These are phyloP conservation scores for Phenacoccus solenopsis DNA, from an alignment of 1,140 invertebrate species.

Conservation along the genomic window DNA sequence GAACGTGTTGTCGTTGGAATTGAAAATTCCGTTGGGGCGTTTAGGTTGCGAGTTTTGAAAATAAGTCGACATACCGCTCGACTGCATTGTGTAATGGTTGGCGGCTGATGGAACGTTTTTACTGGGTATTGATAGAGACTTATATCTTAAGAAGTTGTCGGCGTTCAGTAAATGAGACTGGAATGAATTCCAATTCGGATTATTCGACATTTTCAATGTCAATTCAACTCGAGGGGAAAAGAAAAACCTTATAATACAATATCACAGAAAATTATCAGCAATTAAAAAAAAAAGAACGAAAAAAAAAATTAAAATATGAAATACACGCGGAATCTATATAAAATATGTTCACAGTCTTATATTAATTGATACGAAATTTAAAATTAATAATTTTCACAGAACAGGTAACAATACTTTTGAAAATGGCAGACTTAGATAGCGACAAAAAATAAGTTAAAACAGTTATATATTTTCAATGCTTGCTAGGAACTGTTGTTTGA, in stretches of 20 bases:
- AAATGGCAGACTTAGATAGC: slow-evolving; percentile 17
- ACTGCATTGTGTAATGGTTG: slow-evolving; percentile 19
- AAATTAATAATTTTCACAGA: slow-evolving; percentile 18
- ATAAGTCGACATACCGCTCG: slow-evolving; percentile 19
- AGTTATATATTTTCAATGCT: slow-evolving; percentile 10
- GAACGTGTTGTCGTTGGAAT: slow-evolving; percentile 20
- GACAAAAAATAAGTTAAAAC: slow-evolving; percentile 1
- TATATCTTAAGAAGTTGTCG: slow-evolving; percentile 27
- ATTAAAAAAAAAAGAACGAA: slow-evolving; percentile 9
- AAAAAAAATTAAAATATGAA: slow-evolving; percentile 4
- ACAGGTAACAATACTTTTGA: slow-evolving; percentile 18
- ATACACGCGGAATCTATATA: slow-evolving; percentile 14
- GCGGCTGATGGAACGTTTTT: slow-evolving; percentile 20
- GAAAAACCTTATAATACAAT: slow-evolving; percentile 7
- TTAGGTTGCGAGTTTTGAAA: slow-evolving; percentile 14
- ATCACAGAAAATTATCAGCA: slow-evolving; percentile 15
- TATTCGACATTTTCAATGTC: slow-evolving; percentile 49
- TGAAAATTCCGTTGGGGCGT: slow-evolving; percentile 18
- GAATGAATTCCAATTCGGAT: slow-evolving; percentile 86
- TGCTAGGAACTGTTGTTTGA: slow-evolving; percentile 14
- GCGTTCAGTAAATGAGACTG: slow-evolving; percentile 62
- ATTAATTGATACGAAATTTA: slow-evolving; percentile 18
- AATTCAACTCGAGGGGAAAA: not conserved
- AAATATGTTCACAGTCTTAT: slow-evolving; percentile 18
- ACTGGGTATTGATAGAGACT: slow-evolving; percentile 19